These are phyloP conservation scores for Calameuta filiformis DNA, from an alignment of 2,888 invertebrate species.

Conservation along the genomic window DNA sequence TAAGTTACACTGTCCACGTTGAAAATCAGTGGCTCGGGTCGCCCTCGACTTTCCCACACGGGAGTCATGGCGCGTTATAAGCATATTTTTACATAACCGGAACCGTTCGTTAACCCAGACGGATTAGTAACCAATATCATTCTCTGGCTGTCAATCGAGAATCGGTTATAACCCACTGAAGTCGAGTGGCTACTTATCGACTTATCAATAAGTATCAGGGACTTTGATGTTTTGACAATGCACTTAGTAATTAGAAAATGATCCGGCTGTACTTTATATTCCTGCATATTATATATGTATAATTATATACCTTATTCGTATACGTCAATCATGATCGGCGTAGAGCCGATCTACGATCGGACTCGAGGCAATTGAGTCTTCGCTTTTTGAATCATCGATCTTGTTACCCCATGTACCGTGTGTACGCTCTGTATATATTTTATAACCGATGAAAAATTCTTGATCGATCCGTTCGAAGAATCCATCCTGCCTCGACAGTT, in stretches of 20 bases:
- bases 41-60: conserved; percentile 5
- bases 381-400: background rate
- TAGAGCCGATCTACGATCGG: background rate
- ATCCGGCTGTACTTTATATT: background rate
- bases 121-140: conserved; percentile 1
- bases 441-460: background rate
- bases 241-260: conserved; percentile 3
- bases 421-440: background rate
- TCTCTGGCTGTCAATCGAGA: conserved; percentile 2
- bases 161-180: background rate
- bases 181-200: background rate
- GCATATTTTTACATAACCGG: conserved; percentile 6
- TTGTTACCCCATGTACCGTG: background rate
- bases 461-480: background rate
- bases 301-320: background rate
- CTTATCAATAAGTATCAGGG: background rate
- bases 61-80: background rate
- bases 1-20: background rate
- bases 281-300: no score
- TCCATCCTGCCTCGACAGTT: background rate
- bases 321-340: background rate
- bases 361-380: background rate
- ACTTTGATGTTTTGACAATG: conserved; percentile 6
- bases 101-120: conserved; percentile 4
- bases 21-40: background rate